phyloP scores from a whole-genome alignment of 2,888 invertebrate species.

The Tachina grossa region DNA sequence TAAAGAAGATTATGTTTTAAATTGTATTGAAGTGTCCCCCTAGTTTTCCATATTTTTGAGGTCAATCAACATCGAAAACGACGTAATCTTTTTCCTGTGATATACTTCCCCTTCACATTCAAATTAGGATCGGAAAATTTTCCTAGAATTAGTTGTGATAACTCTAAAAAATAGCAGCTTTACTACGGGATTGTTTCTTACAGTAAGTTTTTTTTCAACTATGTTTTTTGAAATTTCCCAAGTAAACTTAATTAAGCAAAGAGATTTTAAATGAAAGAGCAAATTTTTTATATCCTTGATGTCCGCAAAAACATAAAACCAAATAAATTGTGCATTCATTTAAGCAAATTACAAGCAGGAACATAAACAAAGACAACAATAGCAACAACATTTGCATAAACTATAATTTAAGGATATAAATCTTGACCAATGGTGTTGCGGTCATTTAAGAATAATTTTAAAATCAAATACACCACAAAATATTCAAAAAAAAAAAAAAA shows the following conservation, averaged over 20 bases:
- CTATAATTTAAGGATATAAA: conserved; percentile 64
- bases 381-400: not conserved
- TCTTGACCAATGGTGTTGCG: conserved; percentile 67
- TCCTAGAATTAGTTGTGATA: conserved; percentile 23
- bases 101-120: conserved; percentile 38
- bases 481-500: not conserved
- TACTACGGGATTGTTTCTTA: conserved; percentile 6
- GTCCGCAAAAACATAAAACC: not conserved
- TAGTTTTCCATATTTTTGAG: too few relatives aligned
- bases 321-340: conserved; percentile 56
- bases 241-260: conserved; percentile 66
- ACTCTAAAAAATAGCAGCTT: conserved; percentile 10
- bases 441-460: conserved; percentile 68
- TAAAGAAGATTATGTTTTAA: too few relatives aligned
- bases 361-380: conserved; percentile 1
- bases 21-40: too few relatives aligned
- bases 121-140: conserved; percentile 41
- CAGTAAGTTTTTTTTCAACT: not conserved
- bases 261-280: conserved; percentile 48
- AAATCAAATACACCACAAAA: conserved; percentile 34
- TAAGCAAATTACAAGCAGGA: conserved; percentile 15
- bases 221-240: conserved; percentile 2
- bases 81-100: not conserved
- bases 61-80: too few relatives aligned
- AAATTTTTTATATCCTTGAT: not conserved